Percentiles rank a stretch among this genome's conserved stretches.
These are phyloP conservation scores for Idaea aversata DNA, from an alignment of 2,888 invertebrate genomes.

Conservation along the genomic window DNA sequence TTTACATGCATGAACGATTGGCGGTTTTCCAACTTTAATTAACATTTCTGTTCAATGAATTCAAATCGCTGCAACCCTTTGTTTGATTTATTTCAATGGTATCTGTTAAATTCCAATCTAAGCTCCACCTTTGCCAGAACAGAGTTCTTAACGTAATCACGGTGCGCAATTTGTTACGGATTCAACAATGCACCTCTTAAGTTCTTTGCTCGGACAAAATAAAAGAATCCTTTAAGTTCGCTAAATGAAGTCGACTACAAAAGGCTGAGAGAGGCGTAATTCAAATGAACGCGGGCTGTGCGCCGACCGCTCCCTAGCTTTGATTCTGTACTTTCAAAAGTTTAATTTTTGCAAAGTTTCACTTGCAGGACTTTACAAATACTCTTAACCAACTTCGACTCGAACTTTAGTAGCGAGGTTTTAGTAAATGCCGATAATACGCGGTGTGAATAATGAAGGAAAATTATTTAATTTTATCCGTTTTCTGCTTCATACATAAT, in stretches of 20 bases:
- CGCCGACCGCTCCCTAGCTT: slow-evolving; percentile 60
- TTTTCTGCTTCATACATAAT: neutral
- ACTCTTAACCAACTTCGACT: slow-evolving; percentile 51
- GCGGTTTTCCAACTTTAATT: neutral
- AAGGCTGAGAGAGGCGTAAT: slow-evolving; percentile 71
- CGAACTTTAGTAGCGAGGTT: slow-evolving; percentile 41
- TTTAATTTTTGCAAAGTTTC: slow-evolving; percentile 74
- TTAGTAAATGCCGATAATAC: slow-evolving; percentile 33
- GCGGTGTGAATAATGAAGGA: slow-evolving; percentile 27
- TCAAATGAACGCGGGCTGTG: slow-evolving; percentile 68
- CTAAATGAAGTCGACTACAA: slow-evolving; percentile 79
- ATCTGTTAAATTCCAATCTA: slow-evolving; percentile 63
- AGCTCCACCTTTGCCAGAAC: slow-evolving; percentile 48
- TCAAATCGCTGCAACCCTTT: slow-evolving; percentile 4
- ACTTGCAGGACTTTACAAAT: slow-evolving; percentile 61
- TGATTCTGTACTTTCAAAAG: slow-evolving; percentile 71
- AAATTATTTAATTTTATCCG: neutral
- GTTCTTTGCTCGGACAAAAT: slow-evolving; percentile 65
- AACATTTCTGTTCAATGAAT: slow-evolving; percentile 2
- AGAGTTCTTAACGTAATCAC: slow-evolving; percentile 69
- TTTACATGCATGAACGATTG: neutral
- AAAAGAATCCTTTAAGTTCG: slow-evolving; percentile 74
- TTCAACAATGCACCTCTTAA: slow-evolving; percentile 78
- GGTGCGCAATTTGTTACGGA: slow-evolving; percentile 76
- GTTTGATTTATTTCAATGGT: slow-evolving; percentile 29